Base-by-base conservation (phyloP, 1,140 invertebrate species). In the Macrostomum lignano region DNA sequence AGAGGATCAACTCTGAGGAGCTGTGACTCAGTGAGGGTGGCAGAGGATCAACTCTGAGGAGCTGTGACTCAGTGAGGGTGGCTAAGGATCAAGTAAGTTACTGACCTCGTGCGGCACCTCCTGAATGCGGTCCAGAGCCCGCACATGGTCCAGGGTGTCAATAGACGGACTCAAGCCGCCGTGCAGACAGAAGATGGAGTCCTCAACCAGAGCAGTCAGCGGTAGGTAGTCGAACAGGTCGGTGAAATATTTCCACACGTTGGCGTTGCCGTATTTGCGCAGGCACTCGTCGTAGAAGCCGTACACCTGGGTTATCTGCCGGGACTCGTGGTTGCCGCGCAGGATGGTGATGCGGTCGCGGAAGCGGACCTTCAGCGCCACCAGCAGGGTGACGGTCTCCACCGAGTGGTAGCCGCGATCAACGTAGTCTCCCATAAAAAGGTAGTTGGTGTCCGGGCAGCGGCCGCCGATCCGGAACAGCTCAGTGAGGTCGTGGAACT, bases 401-500 rank as follows among this genome's bases (percentile, higher is more conserved):
- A 98, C 86, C 37, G 82, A 93, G 65, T 96, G 96, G 61, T 96
- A 98, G 29, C 88, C 88, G 66, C 88, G 74, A 64, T 98, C 88
- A 36, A 98, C 88, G 62, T 96, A 98, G 61, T 98, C 88, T 36
- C 88, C 88, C 86, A 96, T 96, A 61, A 98, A 98, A 44, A 96
- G 66, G 61, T 96, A 96, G 65, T 96, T 98, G 57, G 88, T 98
- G 62, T 98, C 88, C 35, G 88, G 88, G 40, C 81, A 86, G 56
- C 81, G 75, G 39, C 88, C 88, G 40, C 88, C 88, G 70, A 96
- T 96, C 64, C 78, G 71, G 64, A 98, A 98, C 43, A 98, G 61
- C 64, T 98, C 88, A 86, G 96, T 96, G 40, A 96, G 63, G 62
- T 98, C 88, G 67, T 98, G 86, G 61, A 96, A 98, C 64, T 98